A percentile compares a stretch with the other conserved stretches of the same genome.
Conservation (phyloP, 2,797 vertebrate genomes). For the Chiloscyllium punctatum region DNA sequence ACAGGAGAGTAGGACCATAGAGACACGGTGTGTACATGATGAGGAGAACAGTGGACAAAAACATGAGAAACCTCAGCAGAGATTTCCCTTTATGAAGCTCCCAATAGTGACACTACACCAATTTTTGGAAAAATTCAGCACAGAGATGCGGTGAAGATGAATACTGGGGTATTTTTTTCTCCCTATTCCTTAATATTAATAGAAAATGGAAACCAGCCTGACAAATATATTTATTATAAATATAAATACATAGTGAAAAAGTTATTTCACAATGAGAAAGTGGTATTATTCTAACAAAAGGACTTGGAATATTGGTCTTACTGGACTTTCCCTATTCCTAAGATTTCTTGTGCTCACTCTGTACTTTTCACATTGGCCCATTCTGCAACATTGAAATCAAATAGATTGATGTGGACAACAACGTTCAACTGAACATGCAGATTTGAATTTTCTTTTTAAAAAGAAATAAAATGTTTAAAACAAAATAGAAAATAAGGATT, state of each 20-base stretch:
- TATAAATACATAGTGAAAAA: neutral
- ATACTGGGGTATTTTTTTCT: too few species aligned
- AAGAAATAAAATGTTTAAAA: neutral
- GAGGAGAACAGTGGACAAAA: too few species aligned
- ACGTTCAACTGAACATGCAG: neutral
- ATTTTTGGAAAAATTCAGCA: too few species aligned
- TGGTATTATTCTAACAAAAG: neutral
- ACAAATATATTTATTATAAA: neutral
- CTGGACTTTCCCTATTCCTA: neutral
- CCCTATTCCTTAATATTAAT: too few species aligned
- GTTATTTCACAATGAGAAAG: neutral
- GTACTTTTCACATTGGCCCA: neutral
- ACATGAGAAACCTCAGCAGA: too few species aligned
- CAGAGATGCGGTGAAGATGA: too few species aligned
- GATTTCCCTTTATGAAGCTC: too few species aligned
- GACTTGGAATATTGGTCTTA: neutral
- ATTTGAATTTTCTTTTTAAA: neutral
- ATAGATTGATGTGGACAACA: neutral
- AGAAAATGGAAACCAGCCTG: neutral
- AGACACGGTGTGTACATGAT: too few species aligned
- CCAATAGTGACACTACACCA: too few species aligned
- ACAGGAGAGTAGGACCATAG: too few species aligned
- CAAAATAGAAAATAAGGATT: neutral
- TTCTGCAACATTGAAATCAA: neutral
- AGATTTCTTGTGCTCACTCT: neutral